Percentiles rank a stretch among this genome's conserved stretches.
These are phyloP conservation scores for Acropternis orthonyx DNA, from an alignment of 2,797 vertebrate genomes.

Conservation along the genomic window DNA sequence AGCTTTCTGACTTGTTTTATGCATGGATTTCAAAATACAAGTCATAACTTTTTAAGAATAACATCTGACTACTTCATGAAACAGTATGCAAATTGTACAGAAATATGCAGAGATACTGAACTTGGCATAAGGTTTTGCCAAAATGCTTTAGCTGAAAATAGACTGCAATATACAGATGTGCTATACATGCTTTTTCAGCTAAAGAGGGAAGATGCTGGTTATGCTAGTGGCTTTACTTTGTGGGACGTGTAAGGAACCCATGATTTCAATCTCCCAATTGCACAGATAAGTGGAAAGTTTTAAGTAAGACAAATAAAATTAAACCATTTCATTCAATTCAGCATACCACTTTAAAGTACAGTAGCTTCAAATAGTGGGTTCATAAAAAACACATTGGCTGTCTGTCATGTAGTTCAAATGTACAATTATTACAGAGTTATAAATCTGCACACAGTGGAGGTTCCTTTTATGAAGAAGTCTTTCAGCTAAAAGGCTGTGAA, in stretches of 20 bases:
- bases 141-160: neutral
- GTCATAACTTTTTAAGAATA: neutral
- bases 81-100: neutral
- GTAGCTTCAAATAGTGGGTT: constrained; percentile 15
- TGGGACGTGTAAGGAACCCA: neutral
- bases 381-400: constrained; percentile 10
- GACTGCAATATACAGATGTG: neutral
- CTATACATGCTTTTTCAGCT: neutral
- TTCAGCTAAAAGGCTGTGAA: constrained; percentile 19
- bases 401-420: constrained; percentile 24
- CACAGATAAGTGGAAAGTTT: constrained; percentile 39
- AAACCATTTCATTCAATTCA: constrained; percentile 49
- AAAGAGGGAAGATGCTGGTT: neutral
- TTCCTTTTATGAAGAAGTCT: neutral
- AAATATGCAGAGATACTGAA: neutral
- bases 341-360: constrained; percentile 23
- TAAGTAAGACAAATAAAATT: constrained; percentile 51
- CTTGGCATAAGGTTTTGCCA: neutral
- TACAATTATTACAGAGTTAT: constrained; percentile 9
- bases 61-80: neutral
- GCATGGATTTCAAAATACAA: neutral
- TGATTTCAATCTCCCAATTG: neutral
- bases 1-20: neutral
- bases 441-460: neutral
- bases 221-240: neutral